Evolutionary conservation across 1,140 invertebrate genomes (phyloP), one percentile per base, ranked within the genome.

Genomic region (Drosophila parabipectinata): DNA sequence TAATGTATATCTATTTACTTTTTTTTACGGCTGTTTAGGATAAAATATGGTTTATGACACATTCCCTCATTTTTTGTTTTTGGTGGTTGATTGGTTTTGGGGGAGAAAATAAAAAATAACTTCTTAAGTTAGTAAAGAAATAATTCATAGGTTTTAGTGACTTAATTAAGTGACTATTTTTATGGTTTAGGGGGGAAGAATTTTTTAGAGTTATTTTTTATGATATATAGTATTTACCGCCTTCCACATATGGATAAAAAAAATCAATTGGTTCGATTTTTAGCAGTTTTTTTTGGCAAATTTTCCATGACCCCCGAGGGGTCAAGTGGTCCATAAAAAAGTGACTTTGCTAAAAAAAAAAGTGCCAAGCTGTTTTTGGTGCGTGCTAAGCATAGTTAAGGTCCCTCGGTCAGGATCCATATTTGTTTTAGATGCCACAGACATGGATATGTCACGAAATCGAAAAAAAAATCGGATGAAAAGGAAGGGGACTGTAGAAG

Each of bases 321-420:
- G 50, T 37, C 32, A 28, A 28, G 26, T 28, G 34, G 12, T 34
- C 54, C 60, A 73, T 72, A 72, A 73, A 73, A 72, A 73, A 58
- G 37, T 37, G 32, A 51, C 24, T 52, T 28, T 28, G 26, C 26
- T 28, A 28, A 6, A 28, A 28, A 57, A 72, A 64, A 59, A 83
- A 62, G 69, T 79, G 63, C 51, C 79, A 80, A 84, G 56, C 66
- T 77, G 51, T 37, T 57, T 12, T n/a, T 12, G 72, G 48, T 80
- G 78, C 82, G 81, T 85, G 81, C 73, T 34, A 39, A 55, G 82
- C 81, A 85, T 85, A 81, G 77, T 60, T 67, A 87, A 85, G 62
- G 58, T 41, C 57, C 67, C 67, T 44, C 41, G 41, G 41, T 5
- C 41, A 8, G 41, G 59, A 66, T 67, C 60, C 77, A 74, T 77